Evolutionary conservation across 2,113 vertebrate species (phyloP).

Genomic region (Corapipo altera): DNA sequence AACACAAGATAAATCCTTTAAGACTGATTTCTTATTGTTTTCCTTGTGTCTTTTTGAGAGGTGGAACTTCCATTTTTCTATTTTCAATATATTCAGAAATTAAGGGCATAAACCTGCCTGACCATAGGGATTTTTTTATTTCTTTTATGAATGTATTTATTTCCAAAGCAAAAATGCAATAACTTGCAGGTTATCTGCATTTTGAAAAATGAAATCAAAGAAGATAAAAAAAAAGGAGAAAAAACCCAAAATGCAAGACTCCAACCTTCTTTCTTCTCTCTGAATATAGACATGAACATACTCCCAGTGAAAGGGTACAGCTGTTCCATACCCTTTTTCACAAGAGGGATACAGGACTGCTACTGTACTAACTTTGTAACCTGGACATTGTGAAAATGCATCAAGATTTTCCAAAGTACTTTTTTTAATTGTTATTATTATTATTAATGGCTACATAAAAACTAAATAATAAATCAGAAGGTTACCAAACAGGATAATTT

Average conservation of each 20-base stretch:
- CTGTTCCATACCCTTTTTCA: not conserved
- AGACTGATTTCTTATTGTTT: not conserved
- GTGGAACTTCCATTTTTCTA: not conserved
- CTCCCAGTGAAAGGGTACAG: not conserved
- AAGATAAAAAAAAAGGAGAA: not conserved
- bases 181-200: not conserved
- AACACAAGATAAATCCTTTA: not conserved
- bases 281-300: not conserved
- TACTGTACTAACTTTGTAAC: not conserved
- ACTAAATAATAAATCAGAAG: not conserved
- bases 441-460: not conserved
- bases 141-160: not conserved
- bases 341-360: not conserved
- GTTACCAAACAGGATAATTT: not conserved
- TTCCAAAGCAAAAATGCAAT: not conserved
- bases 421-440: not conserved
- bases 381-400: not conserved
- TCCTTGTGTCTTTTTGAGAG: not conserved
- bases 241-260: not conserved
- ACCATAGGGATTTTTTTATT: not conserved
- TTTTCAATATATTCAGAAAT: not conserved
- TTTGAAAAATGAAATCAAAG: not conserved
- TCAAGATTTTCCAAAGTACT: not conserved
- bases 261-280: not conserved
- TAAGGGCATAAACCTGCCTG: not conserved